A percentile compares a stretch with the other conserved stretches of the same genome.
These are phyloP conservation scores for Machimus atricapillus DNA, from an alignment of 2,888 invertebrate species.

Conservation along the genomic window DNA sequence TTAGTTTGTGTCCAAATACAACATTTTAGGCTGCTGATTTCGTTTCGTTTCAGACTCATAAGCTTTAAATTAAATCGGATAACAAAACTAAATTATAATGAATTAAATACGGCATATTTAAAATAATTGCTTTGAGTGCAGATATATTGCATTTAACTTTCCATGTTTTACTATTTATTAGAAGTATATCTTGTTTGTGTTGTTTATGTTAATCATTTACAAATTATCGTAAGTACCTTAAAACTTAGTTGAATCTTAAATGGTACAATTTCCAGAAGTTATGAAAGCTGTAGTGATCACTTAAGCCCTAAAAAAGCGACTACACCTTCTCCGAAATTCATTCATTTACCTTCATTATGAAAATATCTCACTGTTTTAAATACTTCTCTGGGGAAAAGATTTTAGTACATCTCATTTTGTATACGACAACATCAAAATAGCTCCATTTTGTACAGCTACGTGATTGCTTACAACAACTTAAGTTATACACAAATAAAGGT, in stretches of 20 bases:
- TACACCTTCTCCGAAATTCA: not conserved
- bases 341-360: slow-evolving; percentile 4
- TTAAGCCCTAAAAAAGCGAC: slow-evolving; percentile 18
- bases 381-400: not conserved
- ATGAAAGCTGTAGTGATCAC: slow-evolving; percentile 17
- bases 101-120: not conserved
- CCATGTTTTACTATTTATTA: slow-evolving; percentile 10
- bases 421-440: slow-evolving; percentile 26
- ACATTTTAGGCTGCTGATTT: no score
- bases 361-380: slow-evolving; percentile 18
- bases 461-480: slow-evolving; percentile 17
- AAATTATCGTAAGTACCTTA: slow-evolving; percentile 17
- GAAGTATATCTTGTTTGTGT: not conserved
- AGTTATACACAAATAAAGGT: not conserved
- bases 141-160: slow-evolving; percentile 10
- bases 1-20: no score
- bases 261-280: not conserved
- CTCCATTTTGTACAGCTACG: slow-evolving; percentile 14
- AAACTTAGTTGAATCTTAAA: not conserved
- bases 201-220: slow-evolving; percentile 3
- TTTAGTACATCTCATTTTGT: not conserved
- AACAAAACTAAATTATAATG: not conserved
- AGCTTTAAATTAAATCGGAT: not conserved
- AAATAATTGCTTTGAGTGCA: slow-evolving; percentile 23
- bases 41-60: no score